Evolutionary conservation across 2,888 invertebrate genomes (phyloP).

Genomic region (Myopa testacea): DNA sequence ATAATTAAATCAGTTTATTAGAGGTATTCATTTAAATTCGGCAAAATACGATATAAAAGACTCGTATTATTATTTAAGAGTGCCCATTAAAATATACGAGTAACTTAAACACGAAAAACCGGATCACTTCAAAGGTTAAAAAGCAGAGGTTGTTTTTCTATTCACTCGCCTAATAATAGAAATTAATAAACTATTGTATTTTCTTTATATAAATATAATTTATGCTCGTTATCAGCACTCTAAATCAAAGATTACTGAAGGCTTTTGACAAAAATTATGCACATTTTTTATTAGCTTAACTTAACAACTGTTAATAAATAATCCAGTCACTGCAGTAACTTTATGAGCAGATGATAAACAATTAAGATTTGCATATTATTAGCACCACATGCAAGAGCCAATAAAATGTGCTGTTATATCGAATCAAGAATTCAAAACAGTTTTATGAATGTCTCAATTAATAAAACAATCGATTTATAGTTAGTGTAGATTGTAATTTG

Average conservation of each 20-base stretch:
- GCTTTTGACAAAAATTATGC: neutral
- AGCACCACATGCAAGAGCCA: neutral
- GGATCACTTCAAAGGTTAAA: too few species aligned
- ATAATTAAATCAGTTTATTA: neutral
- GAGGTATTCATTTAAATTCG: too few species aligned
- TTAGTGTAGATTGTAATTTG: neutral
- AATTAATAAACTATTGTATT: too few species aligned
- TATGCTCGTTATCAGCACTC: neutral
- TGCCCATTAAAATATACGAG: too few species aligned
- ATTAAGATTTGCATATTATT: neutral
- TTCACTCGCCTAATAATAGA: too few species aligned
- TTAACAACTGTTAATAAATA: neutral
- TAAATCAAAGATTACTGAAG: neutral
- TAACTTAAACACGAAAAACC: too few species aligned
- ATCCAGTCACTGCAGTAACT: neutral
- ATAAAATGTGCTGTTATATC: neutral
- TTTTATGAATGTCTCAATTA: slow-evolving; percentile 47
- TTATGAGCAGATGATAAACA: neutral
- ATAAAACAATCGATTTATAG: slow-evolving; percentile 38
- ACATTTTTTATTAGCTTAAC: neutral
- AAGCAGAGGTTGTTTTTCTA: too few species aligned
- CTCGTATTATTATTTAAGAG: neutral
- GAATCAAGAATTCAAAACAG: slow-evolving; percentile 18
- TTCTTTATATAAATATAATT: neutral
- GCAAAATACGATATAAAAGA: neutral